Percentiles rank a stretch among this genome's conserved stretches.
These are phyloP conservation scores for Theretra japonica DNA, from an alignment of 2,888 invertebrate species.

Conservation along the genomic window DNA sequence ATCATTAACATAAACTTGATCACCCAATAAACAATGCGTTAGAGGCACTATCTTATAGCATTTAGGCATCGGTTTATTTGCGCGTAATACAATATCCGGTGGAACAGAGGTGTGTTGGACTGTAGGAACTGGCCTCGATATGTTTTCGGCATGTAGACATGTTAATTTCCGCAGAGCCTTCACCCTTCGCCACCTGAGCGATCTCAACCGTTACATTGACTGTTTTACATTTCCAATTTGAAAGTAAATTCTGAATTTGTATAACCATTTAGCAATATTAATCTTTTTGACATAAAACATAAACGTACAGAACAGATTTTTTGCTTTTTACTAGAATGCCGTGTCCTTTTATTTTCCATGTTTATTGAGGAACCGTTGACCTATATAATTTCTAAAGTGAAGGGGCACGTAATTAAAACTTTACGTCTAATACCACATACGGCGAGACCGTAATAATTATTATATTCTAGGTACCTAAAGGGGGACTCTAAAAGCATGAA, in stretches of 20 bases:
- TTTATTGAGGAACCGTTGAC: not conserved
- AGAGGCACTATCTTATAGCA: not conserved
- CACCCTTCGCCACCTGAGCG: not conserved
- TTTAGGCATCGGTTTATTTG: constrained; percentile 1
- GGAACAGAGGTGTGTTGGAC: not conserved
- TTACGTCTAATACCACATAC: not conserved
- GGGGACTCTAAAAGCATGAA: constrained; percentile 1
- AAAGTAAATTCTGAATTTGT: not conserved
- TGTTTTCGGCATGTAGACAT: constrained; percentile 50
- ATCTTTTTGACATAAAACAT: not conserved
- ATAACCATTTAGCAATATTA: not conserved
- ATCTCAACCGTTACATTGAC: not conserved
- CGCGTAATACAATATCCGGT: constrained; percentile 8
- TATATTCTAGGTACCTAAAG: constrained; percentile 9
- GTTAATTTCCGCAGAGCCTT: constrained; percentile 58
- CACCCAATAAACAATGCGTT: constrained; percentile 6
- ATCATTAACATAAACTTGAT: constrained; percentile 5
- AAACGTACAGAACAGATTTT: not conserved
- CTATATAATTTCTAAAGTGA: not conserved
- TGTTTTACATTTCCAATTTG: not conserved
- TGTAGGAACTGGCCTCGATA: constrained; percentile 44
- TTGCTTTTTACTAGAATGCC: not conserved
- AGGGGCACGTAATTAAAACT: not conserved
- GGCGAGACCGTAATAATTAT: constrained; percentile 2
- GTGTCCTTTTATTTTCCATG: not conserved